Evolutionary conservation across 2,888 invertebrate genomes (phyloP), one percentile per base, ranked within the genome.

Genomic region (Platerodrilus igneus): DNA sequence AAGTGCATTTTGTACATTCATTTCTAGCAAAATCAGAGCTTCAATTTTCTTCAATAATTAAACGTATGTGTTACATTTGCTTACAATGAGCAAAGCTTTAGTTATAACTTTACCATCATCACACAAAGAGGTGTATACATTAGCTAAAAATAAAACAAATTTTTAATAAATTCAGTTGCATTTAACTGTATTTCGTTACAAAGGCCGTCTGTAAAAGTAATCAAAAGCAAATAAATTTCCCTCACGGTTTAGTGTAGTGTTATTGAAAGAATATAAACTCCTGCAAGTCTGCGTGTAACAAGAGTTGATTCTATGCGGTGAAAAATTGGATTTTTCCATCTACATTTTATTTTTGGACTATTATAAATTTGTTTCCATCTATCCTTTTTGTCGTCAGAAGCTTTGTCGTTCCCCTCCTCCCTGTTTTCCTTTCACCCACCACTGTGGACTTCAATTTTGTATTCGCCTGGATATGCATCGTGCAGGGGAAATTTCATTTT

Each of bases 401-500:
- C 53, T 52, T 53, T 50, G 50, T 50, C 36, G 38, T 40, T 47
- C 49, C 43, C 47, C 41, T 37, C 45, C 44, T 36, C 43, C 51
- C n/a, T n/a, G n/a, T 33, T 38, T 41, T 37, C 28, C 41, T 41
- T 42, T 50, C 51, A 48, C 50, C 52, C 56, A 48, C 49, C 58
- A 56, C 56, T 58, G 56, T 57, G 62, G 60, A 61, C 60, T 61
- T 59, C 59, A 61, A 60, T 61, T 62, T 62, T 60, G 62, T 57
- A 59, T 61, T 59, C 55, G 57, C 58, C 52, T 56, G 56, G 52
- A 56, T 57, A 53, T 58, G 59, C 56, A 56, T 57, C 53, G 58
- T 53, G 56, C 56, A 58, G 58, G 62, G 62, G 60, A 62, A 63
- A 63, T 63, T 63, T 62, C 63, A 63, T 63, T 62, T 62, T 62